phyloP scores from a whole-genome alignment of 1,140 invertebrate species.

The Drosophila kohkoa region DNA sequence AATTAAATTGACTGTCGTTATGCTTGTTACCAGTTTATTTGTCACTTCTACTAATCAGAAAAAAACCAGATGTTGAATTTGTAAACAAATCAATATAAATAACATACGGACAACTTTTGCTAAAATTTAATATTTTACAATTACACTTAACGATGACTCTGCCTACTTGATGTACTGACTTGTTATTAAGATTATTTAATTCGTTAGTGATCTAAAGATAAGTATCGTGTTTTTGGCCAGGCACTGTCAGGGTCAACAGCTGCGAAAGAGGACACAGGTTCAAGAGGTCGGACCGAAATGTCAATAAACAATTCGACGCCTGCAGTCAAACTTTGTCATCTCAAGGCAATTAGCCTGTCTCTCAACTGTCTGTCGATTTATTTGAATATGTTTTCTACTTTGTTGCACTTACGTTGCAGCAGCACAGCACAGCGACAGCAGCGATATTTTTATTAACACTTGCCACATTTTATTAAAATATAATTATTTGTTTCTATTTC shows the following conservation, averaged over 20 bases:
- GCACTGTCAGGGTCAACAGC: slow-evolving; percentile 3
- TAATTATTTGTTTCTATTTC: not conserved
- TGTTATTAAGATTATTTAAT: not conserved
- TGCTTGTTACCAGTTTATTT: too few relatives aligned
- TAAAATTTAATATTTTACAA: slow-evolving; percentile 15
- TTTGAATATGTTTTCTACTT: slow-evolving; percentile 13
- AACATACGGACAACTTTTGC: slow-evolving; percentile 3
- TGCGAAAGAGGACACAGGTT: slow-evolving; percentile 11
- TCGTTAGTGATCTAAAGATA: slow-evolving; percentile 8
- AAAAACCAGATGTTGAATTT: slow-evolving; percentile 11
- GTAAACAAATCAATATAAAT: slow-evolving; percentile 15
- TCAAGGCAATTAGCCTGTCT: slow-evolving; percentile 6
- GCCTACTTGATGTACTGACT: too few relatives aligned
- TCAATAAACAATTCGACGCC: slow-evolving; percentile 10
- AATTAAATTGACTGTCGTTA: too few relatives aligned
- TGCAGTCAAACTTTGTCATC: slow-evolving; percentile 1
- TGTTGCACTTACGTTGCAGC: slow-evolving; percentile 63
- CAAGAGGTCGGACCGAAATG: slow-evolving; percentile 7
- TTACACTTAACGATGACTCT: slow-evolving; percentile 9
- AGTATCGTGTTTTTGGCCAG: slow-evolving; percentile 14
- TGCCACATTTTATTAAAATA: slow-evolving; percentile 46
- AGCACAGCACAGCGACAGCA: slow-evolving; percentile 37
- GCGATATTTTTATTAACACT: slow-evolving; percentile 36
- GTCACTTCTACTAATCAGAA: too few relatives aligned
- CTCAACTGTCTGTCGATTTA: slow-evolving; percentile 3